Base-by-base conservation (phyloP, 2,888 invertebrate genomes). In the Drosophila mayaguana region DNA sequence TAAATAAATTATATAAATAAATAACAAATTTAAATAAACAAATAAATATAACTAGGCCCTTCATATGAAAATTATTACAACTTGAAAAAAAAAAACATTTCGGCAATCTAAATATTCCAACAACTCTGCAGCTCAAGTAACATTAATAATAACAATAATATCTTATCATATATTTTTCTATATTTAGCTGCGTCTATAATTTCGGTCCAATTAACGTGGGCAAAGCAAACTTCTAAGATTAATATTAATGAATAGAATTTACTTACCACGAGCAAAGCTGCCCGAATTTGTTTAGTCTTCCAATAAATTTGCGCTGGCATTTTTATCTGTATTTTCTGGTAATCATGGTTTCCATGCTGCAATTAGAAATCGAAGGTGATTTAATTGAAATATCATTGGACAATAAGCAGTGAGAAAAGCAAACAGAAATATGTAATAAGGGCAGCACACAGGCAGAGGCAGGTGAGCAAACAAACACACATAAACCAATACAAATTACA, bases 301-400 rank as follows among this genome's bases (percentile, higher is more conserved):
- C 82, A 82, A 75, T 76, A 66, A 72, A 83, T 84, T 83, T 89
- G 86, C 76, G 82, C 81, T 78, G 88, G 81, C 92, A 92, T 91
- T 89, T 91, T 90, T 91, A 91, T 90, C 91, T 90, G 86, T 88
- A 90, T 91, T 89, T 91, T 91, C 91, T 88, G 83, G 90, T 88
- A 90, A 91, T 91, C 92, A 92, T 92, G 75, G 63, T 51, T 69
- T 69, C 53, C 72, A 73, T 59, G 45, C 67, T 62, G 71, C 12
- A 76, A 79, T 43, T 48, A 40, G 64, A 40, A 34, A 45, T 16
- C n/a, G 38, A 28, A 48, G 16, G 25, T 25, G 32, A 14, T 22
- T 46, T 25, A 59, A 22, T 18, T 59, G 14, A 38, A 28, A 28
- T 38, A 59, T 40, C 3, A 38, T 28, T n/a, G 28, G 28, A 48